These are phyloP conservation scores for Cerceris rybyensis DNA, from an alignment of 2,888 invertebrate species.

Conservation along the genomic window DNA sequence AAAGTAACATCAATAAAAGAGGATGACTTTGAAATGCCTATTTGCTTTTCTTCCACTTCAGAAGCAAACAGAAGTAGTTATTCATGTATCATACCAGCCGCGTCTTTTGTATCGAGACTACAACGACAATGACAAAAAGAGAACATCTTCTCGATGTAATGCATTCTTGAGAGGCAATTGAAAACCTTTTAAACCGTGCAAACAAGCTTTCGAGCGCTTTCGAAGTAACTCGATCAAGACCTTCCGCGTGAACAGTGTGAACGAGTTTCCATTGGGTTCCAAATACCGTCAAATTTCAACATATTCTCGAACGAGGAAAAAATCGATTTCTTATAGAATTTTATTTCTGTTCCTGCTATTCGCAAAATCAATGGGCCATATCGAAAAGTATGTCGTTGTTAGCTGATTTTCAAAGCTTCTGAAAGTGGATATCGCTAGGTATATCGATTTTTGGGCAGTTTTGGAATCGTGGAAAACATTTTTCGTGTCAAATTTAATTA, in stretches of 20 bases:
- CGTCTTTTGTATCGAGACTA: conserved; percentile 18
- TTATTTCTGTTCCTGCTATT: conserved; percentile 8
- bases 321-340: conserved; percentile 43
- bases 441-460: no score
- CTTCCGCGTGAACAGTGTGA: conserved; percentile 48
- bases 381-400: background rate
- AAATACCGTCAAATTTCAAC: conserved; percentile 23
- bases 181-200: conserved; percentile 56
- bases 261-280: conserved; percentile 13
- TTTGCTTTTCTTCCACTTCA: no score
- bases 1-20: no score
- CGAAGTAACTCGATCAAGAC: conserved; percentile 62
- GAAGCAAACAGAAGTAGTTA: no score
- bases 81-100: background rate
- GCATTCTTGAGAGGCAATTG: conserved; percentile 54
- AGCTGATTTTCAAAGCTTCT: no score
- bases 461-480: no score
- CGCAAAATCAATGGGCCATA: background rate
- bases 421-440: no score
- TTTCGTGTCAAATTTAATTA: no score
- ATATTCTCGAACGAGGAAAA: conserved; percentile 15
- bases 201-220: conserved; percentile 54
- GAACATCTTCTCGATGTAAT: conserved; percentile 21
- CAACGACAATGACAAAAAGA: conserved; percentile 14
- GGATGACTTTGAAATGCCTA: no score